Evolutionary conservation across 2,113 vertebrate genomes (phyloP).

Genomic region (Callopanchax toddi): DNA sequence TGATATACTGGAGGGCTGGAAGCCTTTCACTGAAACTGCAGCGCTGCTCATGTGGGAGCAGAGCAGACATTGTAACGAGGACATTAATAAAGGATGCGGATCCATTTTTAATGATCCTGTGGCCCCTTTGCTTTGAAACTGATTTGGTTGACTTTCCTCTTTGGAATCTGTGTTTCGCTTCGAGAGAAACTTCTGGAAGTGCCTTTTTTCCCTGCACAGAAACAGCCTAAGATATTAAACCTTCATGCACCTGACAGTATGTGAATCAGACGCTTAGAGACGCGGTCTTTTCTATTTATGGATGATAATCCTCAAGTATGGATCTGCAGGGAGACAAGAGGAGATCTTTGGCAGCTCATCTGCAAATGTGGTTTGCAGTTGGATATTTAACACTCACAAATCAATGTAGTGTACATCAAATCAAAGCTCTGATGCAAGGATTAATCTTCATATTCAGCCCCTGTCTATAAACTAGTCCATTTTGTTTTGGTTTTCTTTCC

Average conservation of each 20-base stretch:
- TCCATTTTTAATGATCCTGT: slow-evolving; percentile 74
- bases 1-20: slow-evolving; percentile 10
- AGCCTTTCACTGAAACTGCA: slow-evolving; percentile 18
- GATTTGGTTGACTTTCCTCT: slow-evolving; percentile 36
- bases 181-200: not conserved
- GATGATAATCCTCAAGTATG: slow-evolving; percentile 37
- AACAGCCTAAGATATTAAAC: slow-evolving; percentile 34
- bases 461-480: not conserved
- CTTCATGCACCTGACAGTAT: slow-evolving; percentile 31
- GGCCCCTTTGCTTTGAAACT: slow-evolving; percentile 59
- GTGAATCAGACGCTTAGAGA: slow-evolving; percentile 24
- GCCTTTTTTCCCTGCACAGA: slow-evolving; percentile 14
- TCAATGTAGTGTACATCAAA: not conserved
- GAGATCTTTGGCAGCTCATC: slow-evolving; percentile 16
- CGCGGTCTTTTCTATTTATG: slow-evolving; percentile 37
- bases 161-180: slow-evolving; percentile 20
- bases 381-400: not conserved
- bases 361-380: slow-evolving; percentile 6
- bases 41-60: slow-evolving; percentile 35
- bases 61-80: slow-evolving; percentile 64
- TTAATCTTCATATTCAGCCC: slow-evolving; percentile 5
- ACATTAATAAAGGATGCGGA: slow-evolving; percentile 71
- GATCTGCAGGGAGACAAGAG: not conserved
- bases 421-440: not conserved
- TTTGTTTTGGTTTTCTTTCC: not conserved